These are phyloP conservation scores for Nyctibius bracteatus DNA, from an alignment of 2,113 vertebrate genomes.

Conservation along the genomic window DNA sequence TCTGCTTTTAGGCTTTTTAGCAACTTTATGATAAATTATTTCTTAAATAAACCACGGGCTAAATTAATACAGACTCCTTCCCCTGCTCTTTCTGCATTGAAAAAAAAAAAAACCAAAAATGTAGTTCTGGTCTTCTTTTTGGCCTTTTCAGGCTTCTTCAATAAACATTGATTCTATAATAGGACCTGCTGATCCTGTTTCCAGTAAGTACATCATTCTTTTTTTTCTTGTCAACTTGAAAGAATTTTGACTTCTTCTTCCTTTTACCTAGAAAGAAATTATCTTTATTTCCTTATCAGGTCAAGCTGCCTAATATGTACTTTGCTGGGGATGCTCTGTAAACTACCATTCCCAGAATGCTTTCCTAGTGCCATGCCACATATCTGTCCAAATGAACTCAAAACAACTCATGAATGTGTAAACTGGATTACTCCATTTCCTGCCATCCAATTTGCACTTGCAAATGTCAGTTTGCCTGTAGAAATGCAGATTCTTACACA, in stretches of 20 bases:
- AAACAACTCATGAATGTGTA: neutral
- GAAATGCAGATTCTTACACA: neutral
- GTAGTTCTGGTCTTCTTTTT: neutral
- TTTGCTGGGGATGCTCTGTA: neutral
- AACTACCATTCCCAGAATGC: neutral
- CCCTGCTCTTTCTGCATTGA: neutral
- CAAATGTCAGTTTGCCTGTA: conserved; percentile 3
- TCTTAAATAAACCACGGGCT: neutral
- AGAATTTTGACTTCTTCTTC: neutral
- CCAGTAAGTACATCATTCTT: neutral
- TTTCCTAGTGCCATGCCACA: neutral
- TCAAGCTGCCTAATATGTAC: neutral
- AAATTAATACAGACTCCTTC: neutral
- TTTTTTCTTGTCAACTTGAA: neutral
- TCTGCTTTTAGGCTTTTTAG: neutral
- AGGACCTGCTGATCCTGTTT: neutral
- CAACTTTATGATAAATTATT: neutral
- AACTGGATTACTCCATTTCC: neutral
- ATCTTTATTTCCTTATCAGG: neutral
- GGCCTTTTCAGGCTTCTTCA: neutral
- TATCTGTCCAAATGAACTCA: neutral
- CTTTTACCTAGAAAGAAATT: neutral
- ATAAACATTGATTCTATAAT: neutral
- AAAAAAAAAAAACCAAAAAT: neutral
- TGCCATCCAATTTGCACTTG: neutral